These are phyloP conservation scores for Lophotis ruficrista DNA, from an alignment of 2,113 vertebrate genomes.

Conservation along the genomic window DNA sequence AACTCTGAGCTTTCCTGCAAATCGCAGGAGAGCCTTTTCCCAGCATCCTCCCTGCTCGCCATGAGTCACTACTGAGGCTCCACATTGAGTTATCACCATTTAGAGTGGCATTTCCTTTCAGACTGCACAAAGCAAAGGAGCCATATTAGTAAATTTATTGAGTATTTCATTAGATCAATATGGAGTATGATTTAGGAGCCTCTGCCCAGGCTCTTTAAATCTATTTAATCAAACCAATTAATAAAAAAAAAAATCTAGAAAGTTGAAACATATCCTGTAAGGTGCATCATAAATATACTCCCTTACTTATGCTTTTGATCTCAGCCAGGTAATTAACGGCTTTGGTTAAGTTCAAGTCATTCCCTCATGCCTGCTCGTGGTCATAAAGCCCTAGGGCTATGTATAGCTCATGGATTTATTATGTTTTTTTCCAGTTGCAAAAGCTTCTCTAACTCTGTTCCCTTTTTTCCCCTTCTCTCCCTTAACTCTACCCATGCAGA, in stretches of 20 bases:
- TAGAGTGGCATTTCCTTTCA: constrained; percentile 80
- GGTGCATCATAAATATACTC: constrained; percentile 82
- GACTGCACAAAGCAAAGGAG: constrained; percentile 79
- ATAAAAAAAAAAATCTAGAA: constrained; percentile 81
- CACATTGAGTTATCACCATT: constrained; percentile 78
- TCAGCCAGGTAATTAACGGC: constrained; percentile 84
- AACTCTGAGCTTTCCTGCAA: constrained; percentile 40
- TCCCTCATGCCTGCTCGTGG: constrained; percentile 76
- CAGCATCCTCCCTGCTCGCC: constrained; percentile 52
- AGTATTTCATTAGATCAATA: constrained; percentile 88
- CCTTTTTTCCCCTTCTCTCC: constrained; percentile 8
- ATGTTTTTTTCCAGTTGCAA: constrained; percentile 75
- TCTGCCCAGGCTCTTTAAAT: constrained; percentile 81
- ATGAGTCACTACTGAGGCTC: constrained; percentile 76
- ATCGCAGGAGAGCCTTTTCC: constrained; percentile 52
- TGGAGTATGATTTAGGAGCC: constrained; percentile 81
- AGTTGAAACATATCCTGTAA: constrained; percentile 81
- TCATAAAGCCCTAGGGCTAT: constrained; percentile 76
- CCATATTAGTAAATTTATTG: constrained; percentile 84
- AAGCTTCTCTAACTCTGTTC: constrained; percentile 62
- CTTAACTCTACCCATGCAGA: constrained; percentile 58
- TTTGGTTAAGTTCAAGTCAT: constrained; percentile 81
- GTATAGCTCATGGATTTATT: constrained; percentile 80
- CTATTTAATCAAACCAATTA: constrained; percentile 87
- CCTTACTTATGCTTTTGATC: constrained; percentile 81